Evolutionary conservation across 2,888 invertebrate genomes (phyloP).

Genomic region (Deilephila elpenor): DNA sequence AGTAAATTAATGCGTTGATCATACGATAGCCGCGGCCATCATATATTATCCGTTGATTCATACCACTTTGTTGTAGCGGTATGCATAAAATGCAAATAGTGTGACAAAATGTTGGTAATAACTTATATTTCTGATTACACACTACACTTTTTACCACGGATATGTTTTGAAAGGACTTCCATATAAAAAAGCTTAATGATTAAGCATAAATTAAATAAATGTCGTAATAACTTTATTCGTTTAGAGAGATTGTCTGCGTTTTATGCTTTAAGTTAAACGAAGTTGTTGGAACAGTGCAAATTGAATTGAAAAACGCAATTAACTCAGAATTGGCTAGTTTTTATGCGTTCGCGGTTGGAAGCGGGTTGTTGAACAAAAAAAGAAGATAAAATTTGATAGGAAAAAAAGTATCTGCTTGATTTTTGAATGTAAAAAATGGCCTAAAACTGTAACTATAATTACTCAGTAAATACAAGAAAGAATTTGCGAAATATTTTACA

Average conservation of each 20-base stretch:
- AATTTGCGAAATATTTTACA: neutral
- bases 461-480: neutral
- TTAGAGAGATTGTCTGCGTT: neutral
- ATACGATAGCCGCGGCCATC: conserved; percentile 20
- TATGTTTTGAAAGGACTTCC: no score
- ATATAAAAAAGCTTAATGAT: no score
- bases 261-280: neutral
- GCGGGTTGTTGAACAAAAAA: neutral
- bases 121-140: neutral
- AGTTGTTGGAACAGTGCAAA: neutral
- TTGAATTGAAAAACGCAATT: conserved; percentile 39
- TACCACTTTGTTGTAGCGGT: neutral
- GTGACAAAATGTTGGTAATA: neutral
- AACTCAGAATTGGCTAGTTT: conserved; percentile 33
- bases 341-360: neutral
- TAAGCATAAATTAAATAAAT: no score
- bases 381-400: neutral
- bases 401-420: neutral
- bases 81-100: no score
- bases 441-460: neutral
- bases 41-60: conserved; percentile 18
- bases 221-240: neutral
- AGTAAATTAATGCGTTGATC: conserved; percentile 36
- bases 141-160: neutral
- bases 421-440: neutral